Evolutionary conservation across 2,113 vertebrate species (phyloP).

Genomic region (Cheirogaleus medius): DNA sequence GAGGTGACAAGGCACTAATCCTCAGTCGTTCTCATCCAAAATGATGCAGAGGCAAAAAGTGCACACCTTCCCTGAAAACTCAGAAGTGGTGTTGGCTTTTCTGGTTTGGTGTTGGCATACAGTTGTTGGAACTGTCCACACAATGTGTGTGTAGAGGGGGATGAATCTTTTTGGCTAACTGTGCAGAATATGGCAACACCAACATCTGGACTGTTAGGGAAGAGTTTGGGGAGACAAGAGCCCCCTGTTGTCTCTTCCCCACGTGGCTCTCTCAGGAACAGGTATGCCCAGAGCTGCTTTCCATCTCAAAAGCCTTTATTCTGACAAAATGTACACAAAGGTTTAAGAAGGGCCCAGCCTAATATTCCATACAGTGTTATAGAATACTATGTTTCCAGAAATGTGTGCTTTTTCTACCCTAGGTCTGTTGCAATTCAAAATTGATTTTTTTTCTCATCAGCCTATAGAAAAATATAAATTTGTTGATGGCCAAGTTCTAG

Average conservation of each 20-base stretch:
- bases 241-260: background rate
- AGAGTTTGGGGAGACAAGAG: background rate
- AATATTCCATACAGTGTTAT: background rate
- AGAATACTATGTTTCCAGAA: background rate
- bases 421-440: background rate
- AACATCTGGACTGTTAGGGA: background rate
- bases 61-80: background rate
- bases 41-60: background rate
- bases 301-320: background rate
- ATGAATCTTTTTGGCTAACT: background rate
- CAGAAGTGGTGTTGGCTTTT: background rate
- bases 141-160: background rate
- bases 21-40: background rate
- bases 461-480: constrained; percentile 7
- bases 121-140: background rate
- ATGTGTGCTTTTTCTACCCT: background rate
- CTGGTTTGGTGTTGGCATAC: background rate
- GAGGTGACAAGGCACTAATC: background rate
- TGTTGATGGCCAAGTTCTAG: background rate
- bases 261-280: background rate
- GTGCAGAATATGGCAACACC: background rate
- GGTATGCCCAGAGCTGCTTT: background rate
- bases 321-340: background rate
- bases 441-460: background rate
- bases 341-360: background rate